Conservation (phyloP, 2,888 invertebrate species). For the Chloromyia formosa region DNA sequence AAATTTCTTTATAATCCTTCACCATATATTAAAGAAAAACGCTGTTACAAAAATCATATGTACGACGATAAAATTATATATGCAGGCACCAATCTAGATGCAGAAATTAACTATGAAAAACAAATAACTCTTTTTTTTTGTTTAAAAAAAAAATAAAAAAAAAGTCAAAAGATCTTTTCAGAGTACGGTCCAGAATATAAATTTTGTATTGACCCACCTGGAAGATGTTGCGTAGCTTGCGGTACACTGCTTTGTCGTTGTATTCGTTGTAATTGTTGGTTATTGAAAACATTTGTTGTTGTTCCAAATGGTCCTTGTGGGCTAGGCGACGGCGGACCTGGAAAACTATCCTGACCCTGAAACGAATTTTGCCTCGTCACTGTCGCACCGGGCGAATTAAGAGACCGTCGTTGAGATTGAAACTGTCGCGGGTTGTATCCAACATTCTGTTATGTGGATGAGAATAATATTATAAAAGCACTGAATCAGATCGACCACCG, state of each 20-base stretch:
- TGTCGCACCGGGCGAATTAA: conserved; percentile 61
- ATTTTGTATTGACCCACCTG: conserved; percentile 60
- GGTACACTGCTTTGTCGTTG: conserved; percentile 63
- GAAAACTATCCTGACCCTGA: conserved; percentile 52
- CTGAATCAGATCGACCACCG: no score
- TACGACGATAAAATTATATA: no score
- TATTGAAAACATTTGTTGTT: conserved; percentile 57
- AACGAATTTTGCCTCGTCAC: conserved; percentile 63
- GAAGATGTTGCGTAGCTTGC: conserved; percentile 64
- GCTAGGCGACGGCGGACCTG: conserved; percentile 57
- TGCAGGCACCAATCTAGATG: no score
- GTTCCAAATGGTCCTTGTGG: conserved; percentile 58
- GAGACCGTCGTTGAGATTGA: conserved; percentile 59
- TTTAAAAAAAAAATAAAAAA: neutral
- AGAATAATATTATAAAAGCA: conserved; percentile 13
- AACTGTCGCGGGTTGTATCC: conserved; percentile 60
- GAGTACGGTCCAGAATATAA: no score
- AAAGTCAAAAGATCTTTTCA: neutral
- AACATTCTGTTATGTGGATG: conserved; percentile 57
- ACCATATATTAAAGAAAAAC: no score
- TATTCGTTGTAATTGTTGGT: conserved; percentile 60
- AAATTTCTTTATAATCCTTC: no score
- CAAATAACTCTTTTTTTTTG: neutral
- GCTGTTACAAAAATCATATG: no score
- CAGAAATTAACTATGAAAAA: no score